phyloP scores from a whole-genome alignment of 2,113 vertebrate species.

The Leuciscus idus region DNA sequence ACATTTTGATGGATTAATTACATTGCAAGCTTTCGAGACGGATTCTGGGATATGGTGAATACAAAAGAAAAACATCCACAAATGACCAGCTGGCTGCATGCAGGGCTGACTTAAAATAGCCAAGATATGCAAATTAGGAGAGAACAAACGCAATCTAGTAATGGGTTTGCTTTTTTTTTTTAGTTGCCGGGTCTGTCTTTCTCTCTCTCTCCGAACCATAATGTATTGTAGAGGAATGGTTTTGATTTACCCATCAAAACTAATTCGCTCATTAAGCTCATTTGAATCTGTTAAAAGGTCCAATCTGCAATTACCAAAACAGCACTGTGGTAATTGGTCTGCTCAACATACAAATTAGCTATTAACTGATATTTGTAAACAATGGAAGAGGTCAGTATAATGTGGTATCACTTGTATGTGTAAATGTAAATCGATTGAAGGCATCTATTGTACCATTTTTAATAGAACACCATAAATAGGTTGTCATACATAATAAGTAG shows the following conservation, averaged over 20 bases:
- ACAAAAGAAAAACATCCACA: constrained; percentile 23
- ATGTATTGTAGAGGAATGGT: constrained; percentile 18
- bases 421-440: background rate
- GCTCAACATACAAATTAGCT: constrained; percentile 22
- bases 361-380: constrained; percentile 20
- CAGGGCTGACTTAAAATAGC: constrained; percentile 9
- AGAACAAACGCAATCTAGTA: constrained; percentile 2
- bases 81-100: constrained; percentile 13
- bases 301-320: constrained; percentile 35
- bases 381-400: constrained; percentile 17
- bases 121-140: constrained; percentile 19
- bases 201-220: background rate
- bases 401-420: background rate
- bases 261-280: constrained; percentile 25
- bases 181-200: background rate
- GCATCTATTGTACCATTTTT: background rate
- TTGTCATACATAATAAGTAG: background rate
- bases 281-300: constrained; percentile 37
- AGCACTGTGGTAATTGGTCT: constrained; percentile 23
- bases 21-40: constrained; percentile 32
- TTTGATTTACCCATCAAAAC: constrained; percentile 39
- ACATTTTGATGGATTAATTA: constrained; percentile 47
- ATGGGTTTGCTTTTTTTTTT: constrained; percentile 13
- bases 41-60: constrained; percentile 13
- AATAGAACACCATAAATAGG: background rate